These are phyloP conservation scores for Rhamphomyia laevipes DNA, from an alignment of 2,888 invertebrate genomes.

Conservation along the genomic window DNA sequence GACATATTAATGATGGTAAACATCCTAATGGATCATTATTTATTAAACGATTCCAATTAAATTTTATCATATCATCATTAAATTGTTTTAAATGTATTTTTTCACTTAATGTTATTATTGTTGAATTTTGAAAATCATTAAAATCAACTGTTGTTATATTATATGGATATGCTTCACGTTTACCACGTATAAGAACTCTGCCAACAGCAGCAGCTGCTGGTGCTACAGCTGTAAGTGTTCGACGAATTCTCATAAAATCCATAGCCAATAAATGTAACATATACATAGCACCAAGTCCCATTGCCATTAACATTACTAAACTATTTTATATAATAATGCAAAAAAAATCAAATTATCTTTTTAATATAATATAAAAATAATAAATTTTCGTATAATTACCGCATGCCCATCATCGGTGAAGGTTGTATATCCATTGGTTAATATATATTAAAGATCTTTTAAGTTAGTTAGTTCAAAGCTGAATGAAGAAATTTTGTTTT, in stretches of 20 bases:
- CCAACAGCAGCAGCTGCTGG: slow-evolving; percentile 15
- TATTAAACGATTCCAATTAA: slow-evolving; percentile 33
- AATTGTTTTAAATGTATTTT: background rate
- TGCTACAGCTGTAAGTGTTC: slow-evolving; percentile 22
- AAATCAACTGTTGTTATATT: slow-evolving; percentile 3
- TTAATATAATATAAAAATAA: too few relatives aligned
- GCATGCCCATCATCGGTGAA: too few relatives aligned
- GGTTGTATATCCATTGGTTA: too few relatives aligned
- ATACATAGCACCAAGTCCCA: slow-evolving; percentile 38
- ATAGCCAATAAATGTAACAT: slow-evolving; percentile 40
- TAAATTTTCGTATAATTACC: too few relatives aligned
- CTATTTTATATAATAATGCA: too few relatives aligned
- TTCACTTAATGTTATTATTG: slow-evolving; percentile 4
- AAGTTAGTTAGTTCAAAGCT: too few relatives aligned
- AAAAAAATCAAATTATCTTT: too few relatives aligned
- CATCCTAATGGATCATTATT: slow-evolving; percentile 33
- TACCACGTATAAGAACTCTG: slow-evolving; percentile 24
- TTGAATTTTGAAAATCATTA: background rate
- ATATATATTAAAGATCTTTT: too few relatives aligned
- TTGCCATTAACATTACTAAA: too few relatives aligned
- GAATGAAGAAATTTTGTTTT: too few relatives aligned
- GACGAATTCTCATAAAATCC: slow-evolving; percentile 38
- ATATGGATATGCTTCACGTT: slow-evolving; percentile 18
- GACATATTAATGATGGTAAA: slow-evolving; percentile 33
- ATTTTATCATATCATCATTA: background rate